Evolutionary conservation across 2,113 vertebrate genomes (phyloP).

Genomic region (Daphoenositta chrysoptera): DNA sequence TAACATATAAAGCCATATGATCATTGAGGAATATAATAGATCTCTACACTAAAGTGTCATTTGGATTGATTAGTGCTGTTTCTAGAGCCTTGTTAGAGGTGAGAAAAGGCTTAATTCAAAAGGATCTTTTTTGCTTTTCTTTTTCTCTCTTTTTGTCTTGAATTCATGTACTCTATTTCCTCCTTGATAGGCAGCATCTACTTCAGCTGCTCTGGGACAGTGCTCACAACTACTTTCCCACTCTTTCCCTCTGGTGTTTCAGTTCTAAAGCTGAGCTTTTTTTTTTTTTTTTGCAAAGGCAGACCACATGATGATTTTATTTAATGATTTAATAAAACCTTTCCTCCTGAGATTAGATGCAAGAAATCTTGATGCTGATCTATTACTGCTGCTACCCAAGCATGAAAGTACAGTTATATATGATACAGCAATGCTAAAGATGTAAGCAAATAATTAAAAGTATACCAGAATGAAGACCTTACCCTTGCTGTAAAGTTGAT

Average conservation of each 20-base stretch:
- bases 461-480: background rate
- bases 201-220: background rate
- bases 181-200: background rate
- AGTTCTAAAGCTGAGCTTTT: background rate
- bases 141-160: background rate
- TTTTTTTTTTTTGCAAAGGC: background rate
- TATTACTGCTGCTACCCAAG: constrained; percentile 3
- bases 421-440: background rate
- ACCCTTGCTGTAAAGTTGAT: background rate
- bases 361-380: background rate
- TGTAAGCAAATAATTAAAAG: background rate
- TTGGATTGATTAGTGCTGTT: constrained; percentile 64
- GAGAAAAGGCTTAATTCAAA: constrained; percentile 40
- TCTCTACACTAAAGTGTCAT: constrained; percentile 53
- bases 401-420: constrained; percentile 12
- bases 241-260: background rate
- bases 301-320: background rate
- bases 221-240: background rate
- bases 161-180: background rate
- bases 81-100: constrained; percentile 54
- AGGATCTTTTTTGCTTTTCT: background rate
- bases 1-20: constrained; percentile 68
- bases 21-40: constrained; percentile 61
- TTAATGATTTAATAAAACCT: constrained; percentile 39
- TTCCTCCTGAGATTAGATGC: constrained; percentile 4